Percentiles rank a stretch among this genome's conserved stretches.
Evolutionary conservation across 2,888 invertebrate genomes (phyloP).

Genomic region (Meteorus colon): DNA sequence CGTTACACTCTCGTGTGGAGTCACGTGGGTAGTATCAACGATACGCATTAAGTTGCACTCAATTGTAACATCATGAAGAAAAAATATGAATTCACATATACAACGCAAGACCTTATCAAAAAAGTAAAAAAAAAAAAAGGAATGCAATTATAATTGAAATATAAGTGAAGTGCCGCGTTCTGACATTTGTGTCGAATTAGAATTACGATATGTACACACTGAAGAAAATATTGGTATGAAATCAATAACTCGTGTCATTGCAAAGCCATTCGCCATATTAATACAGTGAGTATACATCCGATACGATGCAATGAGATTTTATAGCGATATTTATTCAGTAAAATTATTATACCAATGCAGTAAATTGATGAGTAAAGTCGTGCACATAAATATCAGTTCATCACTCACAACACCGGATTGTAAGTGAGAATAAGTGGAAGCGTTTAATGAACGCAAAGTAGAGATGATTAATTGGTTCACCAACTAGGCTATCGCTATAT

Average conservation of each 20-base stretch:
- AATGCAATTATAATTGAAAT: not conserved
- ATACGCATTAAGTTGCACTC: not conserved
- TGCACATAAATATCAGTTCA: too few relatives aligned
- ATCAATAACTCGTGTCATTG: too few relatives aligned
- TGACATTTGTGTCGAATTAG: not conserved
- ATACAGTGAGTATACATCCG: too few relatives aligned
- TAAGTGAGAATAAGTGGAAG: too few relatives aligned
- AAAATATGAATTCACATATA: not conserved
- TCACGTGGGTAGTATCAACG: slow-evolving; percentile 13
- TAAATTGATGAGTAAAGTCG: too few relatives aligned
- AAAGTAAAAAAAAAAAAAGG: not conserved
- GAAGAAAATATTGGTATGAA: too few relatives aligned
- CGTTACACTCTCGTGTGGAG: slow-evolving; percentile 9
- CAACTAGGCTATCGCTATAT: not conserved
- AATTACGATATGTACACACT: not conserved
- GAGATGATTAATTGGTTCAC: not conserved
- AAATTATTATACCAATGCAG: too few relatives aligned
- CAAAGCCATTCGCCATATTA: too few relatives aligned
- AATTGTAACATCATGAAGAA: not conserved
- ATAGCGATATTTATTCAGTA: too few relatives aligned
- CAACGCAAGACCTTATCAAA: not conserved
- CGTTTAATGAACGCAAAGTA: not conserved
- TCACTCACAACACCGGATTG: too few relatives aligned
- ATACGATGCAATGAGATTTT: too few relatives aligned
- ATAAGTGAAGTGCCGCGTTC: not conserved